Percentiles rank a stretch among this genome's conserved stretches.
These are phyloP conservation scores for Pedetes capensis DNA, from an alignment of 2,113 vertebrate species.

Conservation along the genomic window DNA sequence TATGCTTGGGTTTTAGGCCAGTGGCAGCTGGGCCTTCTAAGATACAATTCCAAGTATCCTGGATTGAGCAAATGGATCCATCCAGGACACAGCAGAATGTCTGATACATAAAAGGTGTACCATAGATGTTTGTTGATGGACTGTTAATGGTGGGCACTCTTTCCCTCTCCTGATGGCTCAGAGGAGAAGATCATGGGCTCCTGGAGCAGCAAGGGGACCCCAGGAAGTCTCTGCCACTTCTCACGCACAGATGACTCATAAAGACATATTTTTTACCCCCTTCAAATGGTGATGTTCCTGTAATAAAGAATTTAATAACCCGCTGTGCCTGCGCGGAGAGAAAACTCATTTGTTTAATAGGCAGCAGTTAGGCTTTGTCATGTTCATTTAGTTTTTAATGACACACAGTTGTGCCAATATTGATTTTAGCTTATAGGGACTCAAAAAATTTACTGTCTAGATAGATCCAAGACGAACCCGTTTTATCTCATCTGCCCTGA, in stretches of 20 bases:
- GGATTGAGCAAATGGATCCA: rapidly evolving
- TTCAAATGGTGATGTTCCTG: constrained; percentile 71
- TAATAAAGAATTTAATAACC: constrained; percentile 86
- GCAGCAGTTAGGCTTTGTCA: constrained; percentile 85
- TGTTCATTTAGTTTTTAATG: constrained; percentile 90
- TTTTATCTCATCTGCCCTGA: constrained; percentile 68
- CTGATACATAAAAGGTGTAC: too few relatives aligned
- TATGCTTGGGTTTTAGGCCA: too few relatives aligned
- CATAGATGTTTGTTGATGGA: neutral
- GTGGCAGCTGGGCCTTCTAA: neutral
- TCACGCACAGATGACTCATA: constrained; percentile 57
- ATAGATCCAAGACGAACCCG: constrained; percentile 79
- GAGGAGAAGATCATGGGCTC: rapidly evolving
- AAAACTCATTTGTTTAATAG: constrained; percentile 89
- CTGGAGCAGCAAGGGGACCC: rapidly evolving
- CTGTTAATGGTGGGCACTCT: neutral
- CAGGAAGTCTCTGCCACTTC: neutral
- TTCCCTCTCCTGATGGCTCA: rapidly evolving
- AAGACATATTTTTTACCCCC: neutral
- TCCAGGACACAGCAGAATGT: neutral
- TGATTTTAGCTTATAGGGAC: constrained; percentile 90
- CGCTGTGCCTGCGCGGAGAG: constrained; percentile 80
- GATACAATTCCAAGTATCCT: neutral
- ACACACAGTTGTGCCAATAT: constrained; percentile 89
- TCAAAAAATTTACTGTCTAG: constrained; percentile 86